Percentiles rank a stretch among this genome's conserved stretches.
Evolutionary conservation across 2,888 invertebrate species (phyloP).

Genomic region (Tolmerus cingulatus): DNA sequence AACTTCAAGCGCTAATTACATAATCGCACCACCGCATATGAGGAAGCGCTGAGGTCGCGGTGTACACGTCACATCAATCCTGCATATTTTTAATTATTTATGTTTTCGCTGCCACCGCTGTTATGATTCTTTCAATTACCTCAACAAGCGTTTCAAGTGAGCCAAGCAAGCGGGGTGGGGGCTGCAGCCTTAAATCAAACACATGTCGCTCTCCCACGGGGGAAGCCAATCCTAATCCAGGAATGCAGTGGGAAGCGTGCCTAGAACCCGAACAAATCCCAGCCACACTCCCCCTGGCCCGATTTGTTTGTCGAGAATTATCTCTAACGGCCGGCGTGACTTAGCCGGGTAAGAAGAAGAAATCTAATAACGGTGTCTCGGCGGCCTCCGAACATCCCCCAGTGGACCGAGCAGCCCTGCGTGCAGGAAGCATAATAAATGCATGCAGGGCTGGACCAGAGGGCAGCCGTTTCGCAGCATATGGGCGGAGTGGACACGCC

Average conservation of each 20-base stretch:
- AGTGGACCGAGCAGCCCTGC: conserved; percentile 2
- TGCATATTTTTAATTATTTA: conserved; percentile 23
- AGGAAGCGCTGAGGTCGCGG: background rate
- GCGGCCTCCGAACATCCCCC: background rate
- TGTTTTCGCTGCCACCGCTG: background rate
- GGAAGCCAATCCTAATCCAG: background rate
- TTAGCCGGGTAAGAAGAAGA: background rate
- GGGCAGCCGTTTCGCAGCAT: conserved; percentile 10
- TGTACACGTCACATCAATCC: background rate
- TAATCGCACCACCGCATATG: background rate
- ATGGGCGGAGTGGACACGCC: background rate
- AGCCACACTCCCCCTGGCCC: background rate
- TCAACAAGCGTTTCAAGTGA: background rate
- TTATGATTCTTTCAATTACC: conserved; percentile 11
- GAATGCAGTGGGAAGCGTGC: background rate
- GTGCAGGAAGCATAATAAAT: background rate
- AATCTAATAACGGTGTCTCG: conserved; percentile 22
- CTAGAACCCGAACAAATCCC: background rate
- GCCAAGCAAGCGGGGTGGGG: background rate
- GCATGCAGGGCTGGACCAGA: background rate
- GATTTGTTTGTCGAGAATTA: background rate
- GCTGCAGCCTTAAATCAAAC: conserved; percentile 33
- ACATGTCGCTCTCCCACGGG: conserved; percentile 39
- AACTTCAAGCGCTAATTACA: conserved; percentile 24
- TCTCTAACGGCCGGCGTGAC: conserved; percentile 1